A percentile compares a stretch with the other conserved stretches of the same genome.
These are phyloP conservation scores for Coboldia fuscipes DNA, from an alignment of 1,140 invertebrate genomes.

Conservation along the genomic window DNA sequence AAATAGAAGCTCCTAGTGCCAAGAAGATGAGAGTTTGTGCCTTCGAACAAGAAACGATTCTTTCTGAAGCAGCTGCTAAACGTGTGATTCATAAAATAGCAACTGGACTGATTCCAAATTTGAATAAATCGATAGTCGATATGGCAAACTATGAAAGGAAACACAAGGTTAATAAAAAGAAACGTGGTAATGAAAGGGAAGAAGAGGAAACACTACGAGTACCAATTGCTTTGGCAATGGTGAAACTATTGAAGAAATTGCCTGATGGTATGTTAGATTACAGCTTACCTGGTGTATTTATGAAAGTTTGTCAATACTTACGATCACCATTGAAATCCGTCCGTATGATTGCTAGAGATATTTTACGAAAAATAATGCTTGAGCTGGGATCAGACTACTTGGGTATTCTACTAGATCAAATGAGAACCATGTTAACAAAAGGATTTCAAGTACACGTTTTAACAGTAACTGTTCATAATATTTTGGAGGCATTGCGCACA, in stretches of 20 bases:
- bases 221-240: slow-evolving; percentile 77
- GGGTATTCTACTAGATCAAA: slow-evolving; percentile 52
- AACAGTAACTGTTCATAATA: slow-evolving; percentile 65
- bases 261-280: slow-evolving; percentile 43
- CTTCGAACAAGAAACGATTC: slow-evolving; percentile 6
- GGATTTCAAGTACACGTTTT: slow-evolving; percentile 91
- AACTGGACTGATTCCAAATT: slow-evolving; percentile 25
- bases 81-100: slow-evolving; percentile 45
- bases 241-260: slow-evolving; percentile 77
- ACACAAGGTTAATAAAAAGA: slow-evolving; percentile 62
- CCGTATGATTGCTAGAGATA: slow-evolving; percentile 62
- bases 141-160: slow-evolving; percentile 50
- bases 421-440: slow-evolving; percentile 56
- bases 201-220: slow-evolving; percentile 80
- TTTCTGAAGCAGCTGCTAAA: slow-evolving; percentile 47
- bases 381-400: slow-evolving; percentile 69
- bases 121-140: slow-evolving; percentile 39
- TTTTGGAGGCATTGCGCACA: slow-evolving; percentile 47
- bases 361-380: slow-evolving; percentile 70
- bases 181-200: slow-evolving; percentile 35
- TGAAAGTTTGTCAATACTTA: slow-evolving; percentile 74
- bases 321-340: slow-evolving; percentile 79
- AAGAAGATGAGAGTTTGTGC: slow-evolving; percentile 3
- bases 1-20: slow-evolving; percentile 11
- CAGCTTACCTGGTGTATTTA: slow-evolving; percentile 38